Base-by-base conservation (phyloP, 1,140 invertebrate genomes). In the Drosophila biarmipes region DNA sequence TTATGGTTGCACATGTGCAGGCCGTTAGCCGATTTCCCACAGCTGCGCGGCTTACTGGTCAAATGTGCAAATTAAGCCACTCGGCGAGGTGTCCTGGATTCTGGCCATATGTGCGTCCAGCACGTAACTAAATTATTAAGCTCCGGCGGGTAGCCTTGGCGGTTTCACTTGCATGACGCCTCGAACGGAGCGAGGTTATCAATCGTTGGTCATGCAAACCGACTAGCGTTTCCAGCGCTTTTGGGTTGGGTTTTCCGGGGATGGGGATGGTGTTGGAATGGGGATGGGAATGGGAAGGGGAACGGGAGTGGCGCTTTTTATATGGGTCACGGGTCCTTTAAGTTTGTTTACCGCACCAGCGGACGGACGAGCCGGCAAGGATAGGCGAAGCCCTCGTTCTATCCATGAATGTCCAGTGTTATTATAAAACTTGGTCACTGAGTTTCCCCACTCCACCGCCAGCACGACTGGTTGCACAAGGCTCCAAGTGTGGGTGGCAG, bases 331-430 rank as follows among this genome's bases (percentile, higher is more conserved):
- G 73, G 59, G 78, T 43, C 55, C 78, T 71, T 78, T 59, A 74
- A 66, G 82, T 87, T 85, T 81, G 78, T 85, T 85, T 87, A 85
- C 81, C 73, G 49, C 81, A 61, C 63, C 67, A 62, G 34, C 57
- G 53, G 48, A 35, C 15, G 29, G 11, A n/a, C 12, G 27, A 45
- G 17, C 6, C n/a, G 24, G 11, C 46, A 24, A 10, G 66, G 34
- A 51, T 24, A 54, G 35, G 59, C 34, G 56, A 21, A 38, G 40
- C 52, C 53, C 2, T 46, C 38, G 34, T 35, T n/a, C 45, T 52
- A 11, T 29, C 21, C 7, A 6, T 31, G 62, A 68, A 37, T 48
- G 49, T 21, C 40, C 42, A 66, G 67, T 57, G 55, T 62, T 86
- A 64, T 71, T 80, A 86, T 80, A 69, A 73, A 85, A 77, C 73